phyloP scores from a whole-genome alignment of 2,113 vertebrate species.

The Dipodomys spectabilis region DNA sequence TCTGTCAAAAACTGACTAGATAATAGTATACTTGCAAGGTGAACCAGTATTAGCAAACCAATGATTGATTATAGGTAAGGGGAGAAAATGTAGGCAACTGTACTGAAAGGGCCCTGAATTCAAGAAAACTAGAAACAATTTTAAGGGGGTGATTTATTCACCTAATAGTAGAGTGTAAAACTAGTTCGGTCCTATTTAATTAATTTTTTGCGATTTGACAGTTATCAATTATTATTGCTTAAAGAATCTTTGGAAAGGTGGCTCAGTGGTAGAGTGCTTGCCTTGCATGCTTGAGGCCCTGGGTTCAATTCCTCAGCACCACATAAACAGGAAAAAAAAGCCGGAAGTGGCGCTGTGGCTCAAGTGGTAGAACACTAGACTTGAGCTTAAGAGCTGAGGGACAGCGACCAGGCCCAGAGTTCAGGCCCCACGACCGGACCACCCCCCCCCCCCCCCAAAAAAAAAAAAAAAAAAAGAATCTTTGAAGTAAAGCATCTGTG shows the following conservation, averaged over 20 bases:
- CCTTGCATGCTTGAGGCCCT: too few relatives aligned
- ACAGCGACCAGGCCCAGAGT: too few relatives aligned
- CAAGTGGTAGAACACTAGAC: too few relatives aligned
- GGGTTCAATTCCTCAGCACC: too few relatives aligned
- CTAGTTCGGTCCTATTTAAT: conserved; percentile 6
- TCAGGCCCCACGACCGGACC: too few relatives aligned
- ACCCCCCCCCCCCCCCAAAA: too few relatives aligned
- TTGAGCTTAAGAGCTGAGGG: too few relatives aligned
- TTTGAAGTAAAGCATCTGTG: conserved; percentile 40
- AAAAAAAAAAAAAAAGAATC: not conserved
- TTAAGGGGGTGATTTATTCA: not conserved
- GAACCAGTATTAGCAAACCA: not conserved
- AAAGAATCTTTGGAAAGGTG: not conserved
- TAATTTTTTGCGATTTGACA: conserved; percentile 39
- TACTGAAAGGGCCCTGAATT: not conserved
- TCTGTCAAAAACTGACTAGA: conserved; percentile 28
- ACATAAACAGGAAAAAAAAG: too few relatives aligned
- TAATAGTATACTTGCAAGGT: conserved; percentile 46
- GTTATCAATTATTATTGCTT: conserved; percentile 17
- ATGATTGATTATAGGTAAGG: not conserved
- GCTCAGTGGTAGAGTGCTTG: too few relatives aligned
- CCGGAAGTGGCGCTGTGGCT: too few relatives aligned
- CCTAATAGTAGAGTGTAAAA: not conserved
- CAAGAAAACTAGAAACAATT: conserved; percentile 3
- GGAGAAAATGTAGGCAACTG: conserved; percentile 1